Evolutionary conservation across 2,113 vertebrate genomes (phyloP), one percentile per base, ranked within the genome.

Genomic region (Corythoichthys intestinalis): DNA sequence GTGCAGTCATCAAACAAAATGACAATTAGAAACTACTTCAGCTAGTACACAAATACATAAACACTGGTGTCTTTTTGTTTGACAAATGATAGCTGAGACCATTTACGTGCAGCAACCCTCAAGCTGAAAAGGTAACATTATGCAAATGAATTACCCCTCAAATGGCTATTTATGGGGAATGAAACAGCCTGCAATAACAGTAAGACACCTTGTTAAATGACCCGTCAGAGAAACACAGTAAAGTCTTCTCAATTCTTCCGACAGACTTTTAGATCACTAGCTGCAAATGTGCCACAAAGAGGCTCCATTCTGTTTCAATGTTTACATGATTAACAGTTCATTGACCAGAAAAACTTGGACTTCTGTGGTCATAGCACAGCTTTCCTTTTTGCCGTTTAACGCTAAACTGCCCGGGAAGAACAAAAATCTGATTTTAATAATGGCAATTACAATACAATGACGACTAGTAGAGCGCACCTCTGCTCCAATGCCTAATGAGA

Each of bases 41-140:
- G 70, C 47, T 67, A 60, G n/a, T 6, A 54, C 57, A 54, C 60
- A 66, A 47, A 68, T 59, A 70, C 66, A 77, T 70, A 69, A 82
- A 81, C 70, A 73, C 14, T 14, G 37, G 41, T 74, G 71, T 44
- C 71, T 57, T 76, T 79, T 77, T 71, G 52, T 68, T 50, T 10
- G 54, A 63, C 6, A 71, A 73, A 78, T 39, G 75, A 75, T 66
- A 79, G 74, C 48, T 34, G 37, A 62, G 69, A 49, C 57, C 47
- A 67, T 78, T 79, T 80, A 20, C 38, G 69, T 65, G 44, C 17
- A 60, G 65, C 48, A 65, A 61, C 9, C 13, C 8, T 17, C 28
- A 28, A 41, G 59, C 53, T 70, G 72, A 68, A 83, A 86, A 79
- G 67, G 66, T 77, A 79, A 69, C 66, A 83, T 82, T 85, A 86